Conservation (phyloP, 2,113 vertebrate species). For the Centrocercus urophasianus region DNA sequence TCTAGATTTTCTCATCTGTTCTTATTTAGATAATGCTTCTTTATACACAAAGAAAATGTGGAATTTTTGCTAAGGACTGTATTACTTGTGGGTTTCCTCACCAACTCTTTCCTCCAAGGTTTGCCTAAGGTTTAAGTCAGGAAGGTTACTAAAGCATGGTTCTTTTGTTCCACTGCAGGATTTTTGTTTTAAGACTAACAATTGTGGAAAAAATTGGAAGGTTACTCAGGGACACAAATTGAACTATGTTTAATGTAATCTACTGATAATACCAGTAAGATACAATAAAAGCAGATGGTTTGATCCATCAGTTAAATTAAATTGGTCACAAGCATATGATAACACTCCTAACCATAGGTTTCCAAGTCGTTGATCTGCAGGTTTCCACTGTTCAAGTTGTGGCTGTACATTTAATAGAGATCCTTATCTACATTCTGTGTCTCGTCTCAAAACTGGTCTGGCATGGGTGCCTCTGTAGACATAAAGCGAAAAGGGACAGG, state of each 20-base stretch:
- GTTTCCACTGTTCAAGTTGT: background rate
- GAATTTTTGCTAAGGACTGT: background rate
- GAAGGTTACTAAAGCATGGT: background rate
- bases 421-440: background rate
- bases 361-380: background rate
- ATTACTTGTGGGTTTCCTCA: background rate
- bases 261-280: background rate
- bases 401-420: background rate
- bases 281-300: background rate
- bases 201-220: background rate
- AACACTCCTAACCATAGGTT: background rate
- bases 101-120: background rate
- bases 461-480: background rate
- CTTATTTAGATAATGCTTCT: background rate
- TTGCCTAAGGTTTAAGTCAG: background rate
- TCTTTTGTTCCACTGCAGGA: background rate
- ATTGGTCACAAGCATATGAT: background rate
- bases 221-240: background rate
- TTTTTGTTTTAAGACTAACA: background rate
- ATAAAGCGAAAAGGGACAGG: background rate
- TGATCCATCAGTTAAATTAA: background rate
- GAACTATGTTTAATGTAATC: background rate
- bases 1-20: background rate
- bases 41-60: background rate
- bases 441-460: too few relatives aligned